Evolutionary conservation across 1,140 invertebrate genomes (phyloP).

Genomic region (Eumeta japonica): DNA sequence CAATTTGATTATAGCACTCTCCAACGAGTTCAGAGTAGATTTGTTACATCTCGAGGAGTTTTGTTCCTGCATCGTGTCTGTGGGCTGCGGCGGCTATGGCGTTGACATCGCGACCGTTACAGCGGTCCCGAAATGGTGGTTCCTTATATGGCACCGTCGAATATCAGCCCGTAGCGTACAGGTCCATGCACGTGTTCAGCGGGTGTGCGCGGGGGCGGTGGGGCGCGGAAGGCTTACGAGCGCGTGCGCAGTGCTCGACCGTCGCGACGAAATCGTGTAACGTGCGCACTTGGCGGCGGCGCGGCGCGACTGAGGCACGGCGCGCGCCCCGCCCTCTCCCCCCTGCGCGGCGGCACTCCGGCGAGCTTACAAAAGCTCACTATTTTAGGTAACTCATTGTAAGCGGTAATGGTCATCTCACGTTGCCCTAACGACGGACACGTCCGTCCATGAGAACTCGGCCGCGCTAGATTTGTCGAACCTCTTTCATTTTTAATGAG

Average conservation of each 20-base stretch:
- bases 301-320: slow-evolving; percentile 49
- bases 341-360: slow-evolving; percentile 20
- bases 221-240: slow-evolving; percentile 35
- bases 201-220: slow-evolving; percentile 25
- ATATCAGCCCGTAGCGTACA: no score
- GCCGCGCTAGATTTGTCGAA: slow-evolving; percentile 49
- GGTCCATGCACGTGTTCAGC: slow-evolving; percentile 33
- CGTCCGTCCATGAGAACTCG: slow-evolving; percentile 52
- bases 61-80: slow-evolving; percentile 48
- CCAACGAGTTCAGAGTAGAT: slow-evolving; percentile 46
- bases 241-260: slow-evolving; percentile 28
- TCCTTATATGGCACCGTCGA: no score
- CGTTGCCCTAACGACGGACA: slow-evolving; percentile 52
- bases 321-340: slow-evolving; percentile 45
- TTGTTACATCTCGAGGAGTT: slow-evolving; percentile 43
- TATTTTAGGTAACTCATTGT: slow-evolving; percentile 58
- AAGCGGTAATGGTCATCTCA: slow-evolving; percentile 54
- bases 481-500: slow-evolving; percentile 49
- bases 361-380: slow-evolving; percentile 54
- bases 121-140: no score
- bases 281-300: no score
- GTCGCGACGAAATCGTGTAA: slow-evolving; percentile 44
- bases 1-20: slow-evolving; percentile 54
- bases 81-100: no score
- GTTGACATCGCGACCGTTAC: neutral